phyloP scores from a whole-genome alignment of 2,113 vertebrate species.

The Anarrhichthys ocellatus region DNA sequence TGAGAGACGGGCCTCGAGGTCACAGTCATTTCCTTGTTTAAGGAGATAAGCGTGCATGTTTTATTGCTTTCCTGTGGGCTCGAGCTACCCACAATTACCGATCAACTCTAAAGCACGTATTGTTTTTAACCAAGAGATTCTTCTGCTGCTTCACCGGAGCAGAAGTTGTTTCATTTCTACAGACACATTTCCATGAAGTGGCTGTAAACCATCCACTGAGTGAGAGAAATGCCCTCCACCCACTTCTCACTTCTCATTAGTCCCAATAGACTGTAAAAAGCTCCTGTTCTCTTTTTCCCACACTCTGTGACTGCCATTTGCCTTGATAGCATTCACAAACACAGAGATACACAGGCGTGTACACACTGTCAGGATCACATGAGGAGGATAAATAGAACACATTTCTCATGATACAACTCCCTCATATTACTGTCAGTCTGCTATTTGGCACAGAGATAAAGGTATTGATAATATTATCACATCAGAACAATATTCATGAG shows the following conservation, averaged over 20 bases:
- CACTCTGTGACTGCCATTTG: neutral
- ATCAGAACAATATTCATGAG: neutral
- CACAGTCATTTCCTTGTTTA: conserved; percentile 47
- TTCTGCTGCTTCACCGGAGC: neutral
- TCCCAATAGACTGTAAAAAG: neutral
- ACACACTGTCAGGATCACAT: neutral
- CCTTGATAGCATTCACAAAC: neutral
- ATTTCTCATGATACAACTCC: neutral
- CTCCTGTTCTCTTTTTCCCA: conserved; percentile 26
- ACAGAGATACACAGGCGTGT: neutral
- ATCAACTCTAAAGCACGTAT: conserved; percentile 9
- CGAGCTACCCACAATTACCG: conserved; percentile 18
- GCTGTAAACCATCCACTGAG: neutral
- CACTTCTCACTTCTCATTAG: neutral
- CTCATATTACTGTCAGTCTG: too few relatives aligned
- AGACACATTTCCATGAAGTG: neutral
- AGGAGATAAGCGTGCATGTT: conserved; percentile 19
- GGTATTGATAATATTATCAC: neutral
- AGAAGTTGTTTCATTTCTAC: neutral
- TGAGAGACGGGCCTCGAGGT: neutral
- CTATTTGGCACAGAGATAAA: neutral
- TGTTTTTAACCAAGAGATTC: neutral
- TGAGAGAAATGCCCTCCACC: neutral
- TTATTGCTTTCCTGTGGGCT: conserved; percentile 53
- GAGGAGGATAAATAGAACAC: neutral